These are phyloP conservation scores for Amphiura filiformis DNA, from an alignment of 35 echinoderm and acorn worm genomes.

Conservation along the genomic window DNA sequence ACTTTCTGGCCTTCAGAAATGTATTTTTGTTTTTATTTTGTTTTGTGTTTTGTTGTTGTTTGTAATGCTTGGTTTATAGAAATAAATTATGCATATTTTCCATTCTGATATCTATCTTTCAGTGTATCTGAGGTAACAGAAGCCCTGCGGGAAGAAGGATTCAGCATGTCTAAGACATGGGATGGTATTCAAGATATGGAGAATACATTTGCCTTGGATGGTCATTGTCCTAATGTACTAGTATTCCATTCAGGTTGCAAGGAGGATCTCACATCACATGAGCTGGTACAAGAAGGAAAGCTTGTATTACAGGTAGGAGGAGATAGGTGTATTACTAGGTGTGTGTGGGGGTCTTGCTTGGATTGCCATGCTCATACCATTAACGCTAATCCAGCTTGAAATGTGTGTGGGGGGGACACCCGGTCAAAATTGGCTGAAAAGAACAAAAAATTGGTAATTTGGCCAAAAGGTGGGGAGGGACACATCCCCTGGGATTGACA, in stretches of 20 bases:
- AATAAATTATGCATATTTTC: too few relatives aligned
- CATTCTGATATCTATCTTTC: not conserved
- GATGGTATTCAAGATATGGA: slow-evolving; percentile 23
- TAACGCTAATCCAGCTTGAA: too few relatives aligned
- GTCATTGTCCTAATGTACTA: slow-evolving; percentile 79
- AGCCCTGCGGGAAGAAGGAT: slow-evolving; percentile 68
- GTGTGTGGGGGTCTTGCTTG: too few relatives aligned
- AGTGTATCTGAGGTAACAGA: slow-evolving; percentile 81
- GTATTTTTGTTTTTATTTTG: too few relatives aligned
- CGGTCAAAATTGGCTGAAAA: too few relatives aligned
- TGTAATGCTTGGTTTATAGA: not conserved
- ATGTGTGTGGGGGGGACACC: too few relatives aligned
- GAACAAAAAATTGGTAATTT: not conserved
- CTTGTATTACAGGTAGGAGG: slow-evolving; percentile 75
- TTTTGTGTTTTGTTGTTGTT: too few relatives aligned
- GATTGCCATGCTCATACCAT: too few relatives aligned
- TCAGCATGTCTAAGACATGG: slow-evolving; percentile 28
- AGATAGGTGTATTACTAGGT: too few relatives aligned
- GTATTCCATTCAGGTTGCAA: slow-evolving; percentile 63
- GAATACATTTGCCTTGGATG: slow-evolving; percentile 67
- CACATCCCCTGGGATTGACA: too few relatives aligned
- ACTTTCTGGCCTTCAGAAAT: not conserved
- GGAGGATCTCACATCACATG: slow-evolving; percentile 59
- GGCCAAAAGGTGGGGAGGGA: too few relatives aligned
- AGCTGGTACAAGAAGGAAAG: slow-evolving; percentile 59